These are phyloP conservation scores for Nautilus pompilius DNA, from an alignment of 1,140 invertebrate species.

Conservation along the genomic window DNA sequence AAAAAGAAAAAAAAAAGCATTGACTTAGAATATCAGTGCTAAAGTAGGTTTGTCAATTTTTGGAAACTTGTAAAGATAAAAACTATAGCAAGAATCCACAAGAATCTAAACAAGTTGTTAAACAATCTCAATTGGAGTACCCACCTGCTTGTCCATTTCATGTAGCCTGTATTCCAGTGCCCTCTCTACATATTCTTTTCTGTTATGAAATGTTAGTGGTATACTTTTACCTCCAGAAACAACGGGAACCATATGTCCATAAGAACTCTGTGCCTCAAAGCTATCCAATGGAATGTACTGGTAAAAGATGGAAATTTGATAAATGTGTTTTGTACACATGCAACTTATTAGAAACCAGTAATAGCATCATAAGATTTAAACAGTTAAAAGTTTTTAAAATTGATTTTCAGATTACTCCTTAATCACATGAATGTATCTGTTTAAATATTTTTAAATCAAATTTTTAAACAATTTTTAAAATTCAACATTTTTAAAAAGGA, in stretches of 20 bases:
- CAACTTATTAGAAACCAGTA: too few relatives aligned
- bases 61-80: background rate
- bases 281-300: constrained; percentile 66
- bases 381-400: too few relatives aligned
- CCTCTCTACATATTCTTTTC: constrained; percentile 64
- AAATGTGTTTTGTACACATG: too few relatives aligned
- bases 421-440: too few relatives aligned
- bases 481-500: too few relatives aligned
- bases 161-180: constrained; percentile 64
- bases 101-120: too few relatives aligned
- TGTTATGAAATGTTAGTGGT: constrained; percentile 64
- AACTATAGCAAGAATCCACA: background rate
- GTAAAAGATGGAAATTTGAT: constrained; percentile 12
- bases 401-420: too few relatives aligned
- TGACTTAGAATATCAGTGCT: too few relatives aligned
- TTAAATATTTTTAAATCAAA: too few relatives aligned
- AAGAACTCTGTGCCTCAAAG: constrained; percentile 67
- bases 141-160: constrained; percentile 66
- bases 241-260: constrained; percentile 63
- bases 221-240: constrained; percentile 63
- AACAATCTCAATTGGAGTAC: background rate
- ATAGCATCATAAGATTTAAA: too few relatives aligned
- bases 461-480: too few relatives aligned
- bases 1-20: too few relatives aligned
- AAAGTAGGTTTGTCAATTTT: background rate